A percentile compares a stretch with the other conserved stretches of the same genome.
phyloP scores from a whole-genome alignment of 2,113 vertebrate species.

The Carlito syrichta region DNA sequence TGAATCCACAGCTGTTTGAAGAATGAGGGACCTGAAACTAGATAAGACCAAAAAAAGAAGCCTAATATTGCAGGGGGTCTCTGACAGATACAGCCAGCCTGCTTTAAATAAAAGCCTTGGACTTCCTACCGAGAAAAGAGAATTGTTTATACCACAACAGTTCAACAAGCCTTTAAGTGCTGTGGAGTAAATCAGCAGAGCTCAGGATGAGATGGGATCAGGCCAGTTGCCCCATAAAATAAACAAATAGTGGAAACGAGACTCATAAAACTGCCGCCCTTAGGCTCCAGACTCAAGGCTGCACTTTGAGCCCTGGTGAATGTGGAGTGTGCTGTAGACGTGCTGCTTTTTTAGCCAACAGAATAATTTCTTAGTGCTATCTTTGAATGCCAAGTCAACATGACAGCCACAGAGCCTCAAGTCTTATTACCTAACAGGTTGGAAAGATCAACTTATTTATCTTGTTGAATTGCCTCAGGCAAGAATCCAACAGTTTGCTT shows the following conservation, averaged over 20 bases:
- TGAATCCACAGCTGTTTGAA: conserved; percentile 36
- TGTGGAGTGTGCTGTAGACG: neutral
- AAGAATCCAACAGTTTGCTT: neutral
- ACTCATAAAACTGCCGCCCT: neutral
- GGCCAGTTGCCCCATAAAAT: neutral
- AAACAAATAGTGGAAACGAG: neutral
- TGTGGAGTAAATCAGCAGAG: neutral
- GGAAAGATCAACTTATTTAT: neutral
- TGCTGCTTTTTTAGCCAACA: neutral
- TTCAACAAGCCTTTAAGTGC: neutral
- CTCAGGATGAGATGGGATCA: neutral
- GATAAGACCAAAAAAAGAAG: neutral
- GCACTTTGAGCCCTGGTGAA: neutral
- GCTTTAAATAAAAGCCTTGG: conserved; percentile 1
- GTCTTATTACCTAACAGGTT: neutral
- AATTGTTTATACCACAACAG: neutral
- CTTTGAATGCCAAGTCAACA: neutral
- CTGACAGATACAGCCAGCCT: conserved; percentile 8
- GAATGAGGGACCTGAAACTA: conserved; percentile 3
- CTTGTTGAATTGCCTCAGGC: neutral
- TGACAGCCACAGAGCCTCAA: neutral
- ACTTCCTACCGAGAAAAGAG: neutral
- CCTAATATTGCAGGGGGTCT: conserved; percentile 32
- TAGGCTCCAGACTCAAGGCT: neutral
- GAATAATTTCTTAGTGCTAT: neutral